phyloP scores from a whole-genome alignment of 2,797 vertebrate genomes.

The Antennarius maculatus region DNA sequence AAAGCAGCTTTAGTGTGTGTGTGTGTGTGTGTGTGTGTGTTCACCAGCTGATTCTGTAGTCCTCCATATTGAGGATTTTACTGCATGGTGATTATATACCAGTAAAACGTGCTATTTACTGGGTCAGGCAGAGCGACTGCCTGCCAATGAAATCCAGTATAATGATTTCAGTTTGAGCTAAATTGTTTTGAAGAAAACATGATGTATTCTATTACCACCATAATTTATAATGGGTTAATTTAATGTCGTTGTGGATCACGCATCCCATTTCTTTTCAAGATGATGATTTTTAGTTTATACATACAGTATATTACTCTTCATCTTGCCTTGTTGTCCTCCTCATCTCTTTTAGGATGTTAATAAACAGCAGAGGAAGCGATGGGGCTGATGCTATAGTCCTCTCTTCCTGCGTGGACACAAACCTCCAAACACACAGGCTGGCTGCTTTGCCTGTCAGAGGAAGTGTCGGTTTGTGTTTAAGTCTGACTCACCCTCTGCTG shows the following conservation, averaged over 20 bases:
- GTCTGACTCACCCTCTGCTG: constrained; percentile 34
- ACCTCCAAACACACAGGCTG: constrained; percentile 11
- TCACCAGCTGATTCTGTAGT: constrained; percentile 16
- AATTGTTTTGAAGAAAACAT: too few relatives aligned
- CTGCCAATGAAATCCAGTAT: too few relatives aligned
- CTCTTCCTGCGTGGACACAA: constrained; percentile 38
- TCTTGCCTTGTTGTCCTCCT: constrained; percentile 11
- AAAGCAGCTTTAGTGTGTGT: constrained; percentile 31
- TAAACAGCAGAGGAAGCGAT: constrained; percentile 56
- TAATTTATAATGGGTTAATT: too few relatives aligned
- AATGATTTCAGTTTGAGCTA: too few relatives aligned
- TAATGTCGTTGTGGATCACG: too few relatives aligned
- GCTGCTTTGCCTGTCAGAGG: constrained; percentile 35
- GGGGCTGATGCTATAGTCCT: constrained; percentile 26
- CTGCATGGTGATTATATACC: constrained; percentile 48
- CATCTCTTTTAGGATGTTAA: constrained; percentile 23
- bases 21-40: constrained; percentile 15
- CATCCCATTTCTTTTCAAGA: neutral
- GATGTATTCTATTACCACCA: too few relatives aligned
- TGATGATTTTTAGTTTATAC: too few relatives aligned
- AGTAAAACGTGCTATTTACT: constrained; percentile 49
- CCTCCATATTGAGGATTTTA: constrained; percentile 38
- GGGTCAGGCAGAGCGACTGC: constrained; percentile 2
- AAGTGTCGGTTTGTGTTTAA: constrained; percentile 30
- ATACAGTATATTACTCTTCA: neutral